Evolutionary conservation across 2,888 invertebrate genomes (phyloP), one percentile per base, ranked within the genome.

Genomic region (Amphimallon solstitiale): DNA sequence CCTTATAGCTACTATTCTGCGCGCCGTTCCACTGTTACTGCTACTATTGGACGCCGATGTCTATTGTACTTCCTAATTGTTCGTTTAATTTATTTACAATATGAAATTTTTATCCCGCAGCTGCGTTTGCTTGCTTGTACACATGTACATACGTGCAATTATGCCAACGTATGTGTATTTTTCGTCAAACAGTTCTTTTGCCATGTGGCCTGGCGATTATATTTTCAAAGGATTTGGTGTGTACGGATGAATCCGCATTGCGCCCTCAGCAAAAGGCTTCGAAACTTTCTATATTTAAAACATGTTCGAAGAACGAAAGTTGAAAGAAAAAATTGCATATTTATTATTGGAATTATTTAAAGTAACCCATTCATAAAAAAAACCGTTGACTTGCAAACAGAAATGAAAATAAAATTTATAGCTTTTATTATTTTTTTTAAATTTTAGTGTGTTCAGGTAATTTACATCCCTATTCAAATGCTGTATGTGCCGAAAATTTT

Each of bases 41-140:
- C 71, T 74, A 76, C 77, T 76, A 75, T 76, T 77, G 78, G 75
- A 78, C 77, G 72, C 71, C 66, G 71, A 70, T 56, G 56, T 70
- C 77, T 72, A 78, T 81, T 81, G 80, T 81, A 71, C 72, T 71
- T 75, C 76, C 76, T 81, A 81, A 81, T 81, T 81, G 80, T 81
- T 78, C 80, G 76, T 78, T 77, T 80, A 80, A 81, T 81, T 80
- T 81, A 81, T 81, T 81, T 81, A 81, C 79, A 78, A 79, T 54
- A 79, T 77, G 71, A 76, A 78, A 76, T 76, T 73, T 76, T 76
- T 73, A 75, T 72, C 72, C 76, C 37, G 77, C 79, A 79, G 78
- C 78, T 78, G 66, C 64, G 46, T 46, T 74, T 23, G 54, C 54
- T 21, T 40, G n/a, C 17, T 2, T 5, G 23, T 19, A 40, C 40